These are phyloP conservation scores for Eupithecia subfuscata DNA, from an alignment of 2,888 invertebrate genomes.

Conservation along the genomic window DNA sequence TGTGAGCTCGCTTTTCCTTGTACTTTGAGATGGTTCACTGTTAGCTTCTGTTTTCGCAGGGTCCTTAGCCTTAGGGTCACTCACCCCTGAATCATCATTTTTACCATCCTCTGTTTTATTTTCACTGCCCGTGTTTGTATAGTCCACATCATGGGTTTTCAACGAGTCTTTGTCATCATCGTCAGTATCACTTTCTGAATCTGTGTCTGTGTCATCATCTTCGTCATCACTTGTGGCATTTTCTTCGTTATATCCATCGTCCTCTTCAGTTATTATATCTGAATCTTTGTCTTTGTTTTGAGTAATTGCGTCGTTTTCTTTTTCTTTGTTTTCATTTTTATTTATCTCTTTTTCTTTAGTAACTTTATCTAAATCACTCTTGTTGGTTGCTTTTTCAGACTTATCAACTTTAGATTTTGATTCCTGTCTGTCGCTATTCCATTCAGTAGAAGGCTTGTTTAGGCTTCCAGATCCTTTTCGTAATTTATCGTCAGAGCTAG, in stretches of 20 bases:
- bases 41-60: not conserved
- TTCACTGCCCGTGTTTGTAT: not conserved
- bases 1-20: not conserved
- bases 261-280: not conserved
- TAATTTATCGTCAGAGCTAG: not conserved
- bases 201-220: not conserved
- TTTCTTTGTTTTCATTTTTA: not conserved
- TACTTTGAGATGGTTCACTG: not conserved
- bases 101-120: not conserved
- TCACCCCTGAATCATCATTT: not conserved
- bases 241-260: not conserved
- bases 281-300: not conserved
- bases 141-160: not conserved
- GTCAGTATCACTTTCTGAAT: not conserved
- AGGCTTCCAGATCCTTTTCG: not conserved
- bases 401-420: not conserved
- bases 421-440: not conserved
- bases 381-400: not conserved
- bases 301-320: not conserved
- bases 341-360: not conserved
- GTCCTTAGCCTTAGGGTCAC: not conserved
- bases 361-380: not conserved
- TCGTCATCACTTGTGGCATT: not conserved
- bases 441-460: not conserved
- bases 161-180: not conserved